Evolutionary conservation across 2,113 vertebrate genomes (phyloP), one percentile per base, ranked within the genome.

Genomic region (Stigmatopora nigra): DNA sequence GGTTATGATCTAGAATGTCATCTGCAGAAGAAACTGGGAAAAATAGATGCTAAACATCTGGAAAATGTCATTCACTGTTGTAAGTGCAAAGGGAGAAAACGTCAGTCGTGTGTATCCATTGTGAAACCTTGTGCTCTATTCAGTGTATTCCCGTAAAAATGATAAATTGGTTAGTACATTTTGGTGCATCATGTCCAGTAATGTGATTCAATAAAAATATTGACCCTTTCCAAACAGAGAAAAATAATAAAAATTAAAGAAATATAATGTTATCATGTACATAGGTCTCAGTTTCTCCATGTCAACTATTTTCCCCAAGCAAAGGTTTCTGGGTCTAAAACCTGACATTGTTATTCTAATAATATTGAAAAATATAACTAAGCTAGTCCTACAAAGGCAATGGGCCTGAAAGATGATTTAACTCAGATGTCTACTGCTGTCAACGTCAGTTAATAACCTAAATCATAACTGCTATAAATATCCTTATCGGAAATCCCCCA

Each of bases 131-230:
- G 93, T 95, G 93, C 93, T 92, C 84, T 93, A 95, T 93, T 92
- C 92, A 91, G 87, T 92, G 93, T 97, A 92, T 93, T 93, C 93
- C 88, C 92, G 93, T 98, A 93, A 93, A 93, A 93, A 91, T 92
- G 92, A 90, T 85, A 92, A 93, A 20, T 61, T 61, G 41, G 10
- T 61, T 45, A 45, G 92, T 94, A 94, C 82, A 91, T 91, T 92
- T 92, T 93, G 89, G 90, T 94, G 92, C 93, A 93, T 93, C 87
- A 90, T 93, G 92, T 92, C 92, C 91, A 92, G 92, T 97, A 93
- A 94, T 92, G 96, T 98, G 93, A 95, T 91, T 89, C 88, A 52
- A 85, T 91, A 86, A 91, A 91, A 92, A 91, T 92, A 91, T 91
- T 92, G 91, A 93, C 91, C 90, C 91, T 92, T 94, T 94, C 93